These are phyloP conservation scores for Lasioglossum figueresi DNA, from an alignment of 2,888 invertebrate species.

Conservation along the genomic window DNA sequence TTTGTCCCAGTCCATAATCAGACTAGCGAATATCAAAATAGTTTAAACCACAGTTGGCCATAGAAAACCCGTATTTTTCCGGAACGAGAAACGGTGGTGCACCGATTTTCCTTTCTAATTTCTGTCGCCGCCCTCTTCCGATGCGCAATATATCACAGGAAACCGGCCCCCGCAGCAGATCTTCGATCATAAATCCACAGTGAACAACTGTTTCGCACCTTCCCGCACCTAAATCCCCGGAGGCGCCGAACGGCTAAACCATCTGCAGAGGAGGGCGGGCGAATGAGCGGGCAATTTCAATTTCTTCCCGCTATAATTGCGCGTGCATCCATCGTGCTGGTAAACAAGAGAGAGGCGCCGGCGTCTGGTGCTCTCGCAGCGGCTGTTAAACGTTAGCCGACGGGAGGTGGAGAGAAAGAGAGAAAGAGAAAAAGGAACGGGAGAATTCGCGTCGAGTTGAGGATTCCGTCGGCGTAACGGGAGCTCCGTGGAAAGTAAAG, in stretches of 20 bases:
- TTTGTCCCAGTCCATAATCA: no score
- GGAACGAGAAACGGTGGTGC: not conserved
- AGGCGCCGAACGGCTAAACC: conserved; percentile 25
- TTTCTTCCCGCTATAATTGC: conserved; percentile 43
- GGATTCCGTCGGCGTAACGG: conserved; percentile 39
- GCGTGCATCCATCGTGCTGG: conserved; percentile 2
- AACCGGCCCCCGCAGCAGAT: conserved; percentile 35
- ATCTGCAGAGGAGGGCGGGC: not conserved
- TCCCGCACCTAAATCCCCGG: conserved; percentile 40
- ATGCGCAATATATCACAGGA: conserved; percentile 43
- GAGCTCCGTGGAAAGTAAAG: conserved; percentile 35
- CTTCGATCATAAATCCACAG: conserved; percentile 45
- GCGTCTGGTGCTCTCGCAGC: not conserved
- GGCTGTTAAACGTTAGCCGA: not conserved
- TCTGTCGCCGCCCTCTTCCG: conserved; percentile 23
- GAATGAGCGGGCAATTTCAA: conserved; percentile 29
- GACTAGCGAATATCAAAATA: not conserved
- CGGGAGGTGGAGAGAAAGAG: not conserved
- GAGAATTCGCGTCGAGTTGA: conserved; percentile 27
- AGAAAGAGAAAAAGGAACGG: conserved; percentile 13
- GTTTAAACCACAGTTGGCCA: not conserved
- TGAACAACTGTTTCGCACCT: conserved; percentile 53
- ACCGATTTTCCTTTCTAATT: conserved; percentile 34
- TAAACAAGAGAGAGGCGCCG: not conserved
- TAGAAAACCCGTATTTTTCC: not conserved